Base-by-base conservation (phyloP, 2,113 vertebrate species). In the Nibea albiflora region DNA sequence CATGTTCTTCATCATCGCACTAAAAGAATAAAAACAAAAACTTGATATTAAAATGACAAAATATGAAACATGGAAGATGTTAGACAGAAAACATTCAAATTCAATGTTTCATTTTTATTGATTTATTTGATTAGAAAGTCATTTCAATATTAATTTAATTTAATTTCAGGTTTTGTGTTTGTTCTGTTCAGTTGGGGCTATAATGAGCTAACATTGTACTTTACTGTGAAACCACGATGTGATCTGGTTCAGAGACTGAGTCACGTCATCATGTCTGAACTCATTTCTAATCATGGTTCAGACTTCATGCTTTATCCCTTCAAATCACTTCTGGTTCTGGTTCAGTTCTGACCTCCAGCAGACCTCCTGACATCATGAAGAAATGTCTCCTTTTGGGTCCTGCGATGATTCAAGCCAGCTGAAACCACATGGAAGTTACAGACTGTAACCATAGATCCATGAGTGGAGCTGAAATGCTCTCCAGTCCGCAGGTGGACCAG, bases 401-500 rank as follows among this genome's bases (percentile, higher is more conserved):
- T 2, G 1, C 39, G 69, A 35, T 9, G 56, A 73, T 66, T 65
- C 67, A 10, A 26, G 10, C 24, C 1, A 14, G 22, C 31, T 39
- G 60, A 50, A 46, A 12, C 56, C 7, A 56, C 1, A 24, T 52
- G 42, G 17, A 39, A 6, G 58, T 61, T 44, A 47, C 42, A 4
- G 1, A 4, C 15, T 28, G 64, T 75, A 49, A 68, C 47, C 28
- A 42, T 1, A 31, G 44, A 20, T 81, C 73, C 22, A 46, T 2
- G 50, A 53, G 26, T 60, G 22, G 39, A 69, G 39, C 58, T 42
- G 46, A n/a, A 20, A 26, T 19, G 17, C 31, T 54, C 24, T 20
- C 17, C 46, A 44, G 28, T 61, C 44, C 19, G 20, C 64, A 24
- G 56, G 49, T 76, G 72, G 28, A 57, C 4, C 74, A 79, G 72